These are phyloP conservation scores for Mylabris sibirica DNA, from an alignment of 2,888 invertebrate genomes.

Conservation along the genomic window DNA sequence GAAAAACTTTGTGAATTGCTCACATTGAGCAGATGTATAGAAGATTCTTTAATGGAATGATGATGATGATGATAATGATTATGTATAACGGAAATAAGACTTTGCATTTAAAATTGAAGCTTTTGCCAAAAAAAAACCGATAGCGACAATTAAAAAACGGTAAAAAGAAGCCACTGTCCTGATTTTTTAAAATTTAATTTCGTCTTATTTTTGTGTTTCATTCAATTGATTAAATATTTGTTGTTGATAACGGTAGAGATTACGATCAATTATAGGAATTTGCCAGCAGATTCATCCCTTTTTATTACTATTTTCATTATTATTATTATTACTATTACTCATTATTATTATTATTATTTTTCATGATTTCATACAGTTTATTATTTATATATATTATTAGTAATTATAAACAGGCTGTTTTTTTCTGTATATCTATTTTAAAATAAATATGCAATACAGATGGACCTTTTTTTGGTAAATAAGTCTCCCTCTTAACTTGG, in stretches of 20 bases:
- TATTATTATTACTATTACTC: background rate
- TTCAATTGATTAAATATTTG: too few relatives aligned
- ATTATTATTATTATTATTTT: constrained; percentile 13
- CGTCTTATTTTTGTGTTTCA: background rate
- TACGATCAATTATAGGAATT: background rate
- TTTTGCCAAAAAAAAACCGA: constrained; percentile 38
- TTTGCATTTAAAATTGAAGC: constrained; percentile 39
- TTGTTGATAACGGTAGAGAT: too few relatives aligned
- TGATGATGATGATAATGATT: constrained; percentile 16
- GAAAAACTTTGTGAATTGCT: constrained; percentile 40
- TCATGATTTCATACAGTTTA: constrained; percentile 12
- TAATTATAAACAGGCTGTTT: constrained; percentile 27
- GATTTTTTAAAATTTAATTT: background rate
- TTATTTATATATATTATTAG: constrained; percentile 9
- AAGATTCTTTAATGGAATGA: constrained; percentile 34
- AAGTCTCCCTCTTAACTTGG: background rate
- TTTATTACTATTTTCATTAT: background rate
- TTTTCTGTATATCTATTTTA: constrained; percentile 55
- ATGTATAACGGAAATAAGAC: constrained; percentile 34
- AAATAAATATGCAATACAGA: constrained; percentile 55
- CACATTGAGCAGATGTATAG: constrained; percentile 52
- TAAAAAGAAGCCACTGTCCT: constrained; percentile 22
- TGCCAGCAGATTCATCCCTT: background rate
- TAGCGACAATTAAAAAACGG: constrained; percentile 18
- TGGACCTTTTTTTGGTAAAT: constrained; percentile 3